These are phyloP conservation scores for Callyntrura sp. DNA, from an alignment of 2,888 invertebrate species.

Conservation along the genomic window DNA sequence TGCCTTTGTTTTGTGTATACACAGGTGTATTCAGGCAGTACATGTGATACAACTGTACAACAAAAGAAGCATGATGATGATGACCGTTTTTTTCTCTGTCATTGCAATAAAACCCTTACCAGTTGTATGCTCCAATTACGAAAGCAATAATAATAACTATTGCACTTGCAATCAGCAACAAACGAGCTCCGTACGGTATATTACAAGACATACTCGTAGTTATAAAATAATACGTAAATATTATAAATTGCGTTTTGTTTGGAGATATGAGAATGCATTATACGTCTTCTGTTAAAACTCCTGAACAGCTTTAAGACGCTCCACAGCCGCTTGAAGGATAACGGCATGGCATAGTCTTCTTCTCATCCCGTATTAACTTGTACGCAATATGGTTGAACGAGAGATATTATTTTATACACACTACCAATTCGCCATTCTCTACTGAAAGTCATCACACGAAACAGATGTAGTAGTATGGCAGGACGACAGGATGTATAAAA, in stretches of 20 bases:
- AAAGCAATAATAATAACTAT: too few relatives aligned
- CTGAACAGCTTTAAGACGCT: background rate
- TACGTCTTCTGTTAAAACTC: background rate
- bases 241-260: background rate
- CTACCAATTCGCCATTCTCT: background rate
- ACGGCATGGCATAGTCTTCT: slow-evolving; percentile 19
- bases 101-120: too few relatives aligned
- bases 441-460: slow-evolving; percentile 32
- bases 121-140: too few relatives aligned
- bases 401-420: background rate
- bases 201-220: too few relatives aligned
- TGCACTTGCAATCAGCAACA: too few relatives aligned
- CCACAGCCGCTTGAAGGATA: slow-evolving; percentile 18
- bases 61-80: too few relatives aligned
- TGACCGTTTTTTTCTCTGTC: too few relatives aligned
- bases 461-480: slow-evolving; percentile 30
- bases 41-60: too few relatives aligned
- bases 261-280: background rate
- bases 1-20: too few relatives aligned
- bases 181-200: too few relatives aligned
- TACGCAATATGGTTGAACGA: background rate
- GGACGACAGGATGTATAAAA: slow-evolving; percentile 25
- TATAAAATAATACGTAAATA: too few relatives aligned
- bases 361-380: background rate
- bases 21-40: too few relatives aligned